These are phyloP conservation scores for Bujurquina vittata DNA, from an alignment of 2,113 vertebrate species.

Conservation along the genomic window DNA sequence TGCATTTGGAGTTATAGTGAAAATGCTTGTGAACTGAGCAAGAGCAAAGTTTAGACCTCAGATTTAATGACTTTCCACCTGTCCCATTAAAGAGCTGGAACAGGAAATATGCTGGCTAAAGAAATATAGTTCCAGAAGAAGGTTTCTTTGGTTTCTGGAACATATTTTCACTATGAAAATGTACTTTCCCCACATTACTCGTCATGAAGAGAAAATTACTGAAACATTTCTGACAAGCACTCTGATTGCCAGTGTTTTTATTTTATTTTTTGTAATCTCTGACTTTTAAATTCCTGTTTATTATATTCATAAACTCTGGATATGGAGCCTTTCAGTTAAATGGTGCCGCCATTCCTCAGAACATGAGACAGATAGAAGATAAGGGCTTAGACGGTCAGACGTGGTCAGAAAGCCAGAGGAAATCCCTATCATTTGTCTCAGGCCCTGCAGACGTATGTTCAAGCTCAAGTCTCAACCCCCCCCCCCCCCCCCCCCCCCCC, in stretches of 20 bases:
- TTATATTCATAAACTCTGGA: slow-evolving; percentile 16
- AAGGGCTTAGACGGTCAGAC: slow-evolving; percentile 63
- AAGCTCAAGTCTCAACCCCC: slow-evolving; percentile 73
- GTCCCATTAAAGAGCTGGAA: slow-evolving; percentile 23
- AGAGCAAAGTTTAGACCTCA: not conserved
- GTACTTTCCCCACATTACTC: slow-evolving; percentile 1
- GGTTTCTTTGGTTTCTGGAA: slow-evolving; percentile 13
- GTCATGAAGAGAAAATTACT: not conserved
- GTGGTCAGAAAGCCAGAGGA: slow-evolving; percentile 66
- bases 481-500: slow-evolving; percentile 6
- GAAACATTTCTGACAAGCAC: slow-evolving; percentile 3
- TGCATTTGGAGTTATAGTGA: not conserved
- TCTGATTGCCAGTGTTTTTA: not conserved
- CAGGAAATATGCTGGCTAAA: not conserved
- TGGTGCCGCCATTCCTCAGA: slow-evolving; percentile 9
- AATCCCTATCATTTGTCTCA: slow-evolving; percentile 76
- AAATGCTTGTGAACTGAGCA: slow-evolving; percentile 15
- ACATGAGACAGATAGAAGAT: slow-evolving; percentile 63
- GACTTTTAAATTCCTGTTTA: slow-evolving; percentile 26
- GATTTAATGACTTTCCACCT: slow-evolving; percentile 31
- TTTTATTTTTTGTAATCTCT: not conserved
- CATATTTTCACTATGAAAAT: slow-evolving; percentile 18
- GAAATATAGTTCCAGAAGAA: not conserved
- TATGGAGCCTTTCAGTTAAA: not conserved
- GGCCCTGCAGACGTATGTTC: slow-evolving; percentile 72